Percentiles rank a stretch among this genome's conserved stretches.
Conservation (phyloP, 2,888 invertebrate species). For the Phlogophora meticulosa region DNA sequence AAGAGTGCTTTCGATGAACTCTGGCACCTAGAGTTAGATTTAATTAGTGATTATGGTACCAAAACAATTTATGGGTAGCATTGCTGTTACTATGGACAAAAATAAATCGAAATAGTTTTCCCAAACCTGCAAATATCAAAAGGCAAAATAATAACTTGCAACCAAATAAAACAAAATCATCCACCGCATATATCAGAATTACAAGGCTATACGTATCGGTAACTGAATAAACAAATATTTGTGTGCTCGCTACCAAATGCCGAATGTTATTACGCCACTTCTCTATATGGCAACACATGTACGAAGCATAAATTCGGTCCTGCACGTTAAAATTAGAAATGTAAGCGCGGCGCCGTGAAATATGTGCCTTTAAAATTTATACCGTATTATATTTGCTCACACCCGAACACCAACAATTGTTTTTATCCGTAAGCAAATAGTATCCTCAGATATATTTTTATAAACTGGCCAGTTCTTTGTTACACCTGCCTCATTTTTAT, state of each 20-base stretch:
- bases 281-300: constrained; percentile 88
- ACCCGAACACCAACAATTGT: constrained; percentile 74
- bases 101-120: neutral
- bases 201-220: constrained; percentile 59
- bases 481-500: constrained; percentile 66
- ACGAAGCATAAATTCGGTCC: constrained; percentile 86
- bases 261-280: constrained; percentile 83
- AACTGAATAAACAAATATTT: constrained; percentile 78
- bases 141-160: constrained; percentile 3
- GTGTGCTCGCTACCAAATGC: constrained; percentile 74
- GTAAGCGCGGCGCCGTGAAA: constrained; percentile 84
- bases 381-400: constrained; percentile 80
- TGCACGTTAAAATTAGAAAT: constrained; percentile 89
- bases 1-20: no score
- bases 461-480: constrained; percentile 67
- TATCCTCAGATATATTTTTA: constrained; percentile 61
- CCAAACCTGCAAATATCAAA: neutral
- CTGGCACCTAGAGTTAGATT: no score
- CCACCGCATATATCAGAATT: constrained; percentile 47
- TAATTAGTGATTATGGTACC: no score
- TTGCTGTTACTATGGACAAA: no score
- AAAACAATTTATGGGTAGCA: no score
- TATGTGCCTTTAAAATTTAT: constrained; percentile 88
- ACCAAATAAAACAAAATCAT: constrained; percentile 41
- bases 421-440: constrained; percentile 69